Conservation (phyloP, 37 sponge, comb jelly and placozoan species). For the Cliona cf. orientalis region DNA sequence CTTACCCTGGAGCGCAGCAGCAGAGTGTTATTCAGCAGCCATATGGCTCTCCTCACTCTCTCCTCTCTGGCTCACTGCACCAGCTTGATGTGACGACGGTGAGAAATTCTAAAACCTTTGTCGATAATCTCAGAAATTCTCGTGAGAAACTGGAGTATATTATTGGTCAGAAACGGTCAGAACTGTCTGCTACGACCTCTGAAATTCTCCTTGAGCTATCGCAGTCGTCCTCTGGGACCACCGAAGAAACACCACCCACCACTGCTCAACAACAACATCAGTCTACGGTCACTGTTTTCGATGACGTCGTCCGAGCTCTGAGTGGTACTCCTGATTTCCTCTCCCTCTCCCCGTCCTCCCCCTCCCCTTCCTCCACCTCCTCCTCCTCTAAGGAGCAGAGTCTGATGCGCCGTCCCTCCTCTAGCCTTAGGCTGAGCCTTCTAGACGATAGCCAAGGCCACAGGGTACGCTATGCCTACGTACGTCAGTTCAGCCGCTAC, state of each 20-base stretch:
- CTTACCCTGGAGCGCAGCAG: not conserved
- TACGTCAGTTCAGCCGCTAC: constrained; percentile 49
- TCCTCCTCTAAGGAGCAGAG: not conserved
- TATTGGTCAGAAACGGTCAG: not conserved
- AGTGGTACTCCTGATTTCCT: not conserved
- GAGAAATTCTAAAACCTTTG: constrained; percentile 3
- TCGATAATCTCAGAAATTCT: constrained; percentile 12
- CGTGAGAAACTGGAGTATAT: constrained; percentile 19
- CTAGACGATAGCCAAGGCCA: not conserved
- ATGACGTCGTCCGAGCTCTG: constrained; percentile 32
- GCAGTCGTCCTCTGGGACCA: not conserved
- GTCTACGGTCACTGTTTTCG: constrained; percentile 9
- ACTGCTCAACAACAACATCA: not conserved
- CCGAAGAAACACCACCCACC: not conserved
- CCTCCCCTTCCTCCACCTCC: not conserved
- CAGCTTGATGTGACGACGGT: not conserved
- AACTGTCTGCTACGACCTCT: not conserved
- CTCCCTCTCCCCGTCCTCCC: not conserved
- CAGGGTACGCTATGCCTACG: not conserved
- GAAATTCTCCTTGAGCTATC: not conserved
- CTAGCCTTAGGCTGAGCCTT: too few species aligned
- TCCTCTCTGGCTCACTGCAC: constrained; percentile 34
- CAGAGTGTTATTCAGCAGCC: not conserved
- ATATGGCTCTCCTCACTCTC: constrained; percentile 55
- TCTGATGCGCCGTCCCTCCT: not conserved